phyloP scores from a whole-genome alignment of 2,113 vertebrate species.

The Talpa occidentalis region DNA sequence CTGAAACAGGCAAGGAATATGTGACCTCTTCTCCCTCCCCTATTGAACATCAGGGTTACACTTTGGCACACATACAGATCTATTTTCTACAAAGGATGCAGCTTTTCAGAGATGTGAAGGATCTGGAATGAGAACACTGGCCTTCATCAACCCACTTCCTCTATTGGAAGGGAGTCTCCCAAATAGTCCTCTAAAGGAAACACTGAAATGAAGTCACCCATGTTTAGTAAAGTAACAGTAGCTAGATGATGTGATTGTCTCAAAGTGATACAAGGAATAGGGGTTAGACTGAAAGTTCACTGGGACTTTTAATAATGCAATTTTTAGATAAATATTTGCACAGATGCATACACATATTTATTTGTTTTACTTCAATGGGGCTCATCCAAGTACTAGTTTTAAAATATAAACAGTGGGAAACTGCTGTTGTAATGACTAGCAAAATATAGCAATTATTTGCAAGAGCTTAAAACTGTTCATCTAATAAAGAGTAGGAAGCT shows the following conservation, averaged over 20 bases:
- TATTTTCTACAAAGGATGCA: conserved; percentile 86
- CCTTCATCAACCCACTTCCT: conserved; percentile 86
- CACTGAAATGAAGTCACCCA: conserved; percentile 77
- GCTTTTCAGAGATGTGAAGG: conserved; percentile 86
- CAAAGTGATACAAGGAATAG: conserved; percentile 3
- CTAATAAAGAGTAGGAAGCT: conserved; percentile 68
- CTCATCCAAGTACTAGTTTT: conserved; percentile 58
- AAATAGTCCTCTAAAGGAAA: conserved; percentile 78
- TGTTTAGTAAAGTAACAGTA: conserved; percentile 80
- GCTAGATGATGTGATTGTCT: conserved; percentile 56
- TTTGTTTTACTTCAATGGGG: conserved; percentile 55
- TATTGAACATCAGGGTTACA: conserved; percentile 75
- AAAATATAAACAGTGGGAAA: conserved; percentile 68
- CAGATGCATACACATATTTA: conserved; percentile 55
- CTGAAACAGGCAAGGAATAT: conserved; percentile 71
- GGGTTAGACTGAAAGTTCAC: conserved; percentile 7
- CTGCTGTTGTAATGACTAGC: conserved; percentile 58
- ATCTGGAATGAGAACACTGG: conserved; percentile 83
- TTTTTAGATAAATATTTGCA: conserved; percentile 58
- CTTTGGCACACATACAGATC: conserved; percentile 83
- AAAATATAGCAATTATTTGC: conserved; percentile 67
- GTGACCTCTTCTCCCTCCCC: conserved; percentile 78
- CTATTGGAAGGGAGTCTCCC: conserved; percentile 88
- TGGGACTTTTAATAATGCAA: conserved; percentile 43
- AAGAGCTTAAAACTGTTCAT: conserved; percentile 66